Conservation (phyloP, 2,797 vertebrate species). For the Merluccius polli region DNA sequence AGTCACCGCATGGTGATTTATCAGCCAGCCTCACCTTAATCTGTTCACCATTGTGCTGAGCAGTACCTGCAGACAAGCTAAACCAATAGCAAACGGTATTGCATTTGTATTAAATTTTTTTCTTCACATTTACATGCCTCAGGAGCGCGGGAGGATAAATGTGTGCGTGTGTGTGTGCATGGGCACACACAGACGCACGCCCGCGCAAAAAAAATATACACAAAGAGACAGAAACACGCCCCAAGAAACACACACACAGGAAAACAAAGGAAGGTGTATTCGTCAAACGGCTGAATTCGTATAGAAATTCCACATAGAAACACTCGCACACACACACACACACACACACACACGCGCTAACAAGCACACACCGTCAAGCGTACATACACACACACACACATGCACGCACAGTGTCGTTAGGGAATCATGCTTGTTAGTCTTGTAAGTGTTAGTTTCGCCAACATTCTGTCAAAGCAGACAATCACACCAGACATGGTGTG, state of each 20-base stretch:
- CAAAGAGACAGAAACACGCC: not conserved
- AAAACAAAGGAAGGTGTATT: not conserved
- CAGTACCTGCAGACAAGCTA: slow-evolving; percentile 43
- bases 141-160: not conserved
- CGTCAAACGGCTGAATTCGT: not conserved
- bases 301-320: not conserved
- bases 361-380: slow-evolving; percentile 5
- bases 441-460: slow-evolving; percentile 62
- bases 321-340: slow-evolving; percentile 11
- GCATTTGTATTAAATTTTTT: not conserved
- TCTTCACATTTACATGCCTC: not conserved
- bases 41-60: slow-evolving; percentile 55
- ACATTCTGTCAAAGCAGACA: slow-evolving; percentile 67
- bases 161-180: too few relatives aligned
- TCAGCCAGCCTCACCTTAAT: slow-evolving; percentile 52
- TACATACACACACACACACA: slow-evolving; percentile 21
- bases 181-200: too few relatives aligned
- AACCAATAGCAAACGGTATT: slow-evolving; percentile 49
- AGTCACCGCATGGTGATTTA: slow-evolving; percentile 49
- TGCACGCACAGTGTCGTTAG: slow-evolving; percentile 30
- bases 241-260: not conserved
- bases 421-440: slow-evolving; percentile 62
- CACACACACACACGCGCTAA: slow-evolving; percentile 25
- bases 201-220: not conserved
- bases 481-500: slow-evolving; percentile 55